These are phyloP conservation scores for Panulirus ornatus DNA, from an alignment of 1,140 invertebrate species.

Conservation along the genomic window DNA sequence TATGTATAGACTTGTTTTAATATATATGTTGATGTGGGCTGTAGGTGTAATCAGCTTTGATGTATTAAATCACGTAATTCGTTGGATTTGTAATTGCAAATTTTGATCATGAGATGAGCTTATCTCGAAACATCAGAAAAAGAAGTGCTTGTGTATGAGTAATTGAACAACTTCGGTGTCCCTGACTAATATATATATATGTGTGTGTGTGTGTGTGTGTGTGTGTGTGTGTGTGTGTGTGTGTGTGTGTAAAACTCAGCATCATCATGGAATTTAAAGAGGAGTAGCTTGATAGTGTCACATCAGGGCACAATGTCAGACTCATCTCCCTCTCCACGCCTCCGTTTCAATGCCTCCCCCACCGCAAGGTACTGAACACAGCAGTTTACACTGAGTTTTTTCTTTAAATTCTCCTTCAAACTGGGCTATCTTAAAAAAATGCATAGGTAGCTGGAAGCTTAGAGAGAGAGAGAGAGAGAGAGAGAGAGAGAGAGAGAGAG, in stretches of 20 bases:
- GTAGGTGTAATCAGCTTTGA: too few relatives aligned
- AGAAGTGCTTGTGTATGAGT: background rate
- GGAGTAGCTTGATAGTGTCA: too few relatives aligned
- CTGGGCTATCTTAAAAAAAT: background rate
- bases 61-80: too few relatives aligned
- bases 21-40: too few relatives aligned
- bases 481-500: background rate
- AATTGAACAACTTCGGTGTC: background rate
- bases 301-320: background rate
- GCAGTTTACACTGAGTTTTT: background rate
- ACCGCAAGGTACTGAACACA: background rate
- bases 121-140: too few relatives aligned
- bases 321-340: too few relatives aligned
- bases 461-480: background rate
- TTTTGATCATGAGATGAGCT: too few relatives aligned
- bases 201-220: constrained; percentile 6
- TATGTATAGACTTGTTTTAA: too few relatives aligned
- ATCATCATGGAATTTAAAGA: too few relatives aligned
- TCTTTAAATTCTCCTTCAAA: background rate
- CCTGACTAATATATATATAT: background rate
- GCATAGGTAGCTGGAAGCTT: background rate
- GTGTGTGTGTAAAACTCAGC: too few relatives aligned
- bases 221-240: background rate
- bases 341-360: background rate
- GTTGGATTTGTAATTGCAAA: too few relatives aligned